These are phyloP conservation scores for Lasiurus cinereus DNA, from an alignment of 2,113 vertebrate genomes.

Conservation along the genomic window DNA sequence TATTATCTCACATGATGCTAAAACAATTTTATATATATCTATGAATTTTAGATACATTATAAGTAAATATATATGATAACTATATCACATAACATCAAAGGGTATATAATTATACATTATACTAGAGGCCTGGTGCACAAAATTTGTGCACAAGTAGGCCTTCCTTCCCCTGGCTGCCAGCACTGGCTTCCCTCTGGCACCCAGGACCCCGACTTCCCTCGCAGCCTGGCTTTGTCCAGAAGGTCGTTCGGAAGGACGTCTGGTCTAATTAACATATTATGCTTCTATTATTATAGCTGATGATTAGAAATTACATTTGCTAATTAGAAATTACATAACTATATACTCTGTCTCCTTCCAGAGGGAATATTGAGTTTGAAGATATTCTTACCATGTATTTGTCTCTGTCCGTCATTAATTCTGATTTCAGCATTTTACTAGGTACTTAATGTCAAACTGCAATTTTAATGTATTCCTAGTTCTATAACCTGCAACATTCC, in stretches of 20 bases:
- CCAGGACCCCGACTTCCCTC: too few relatives aligned
- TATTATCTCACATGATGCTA: not conserved
- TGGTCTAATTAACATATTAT: too few relatives aligned
- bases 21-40: not conserved
- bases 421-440: constrained; percentile 11
- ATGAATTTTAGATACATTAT: too few relatives aligned
- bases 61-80: not conserved
- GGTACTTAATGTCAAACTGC: not conserved
- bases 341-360: not conserved
- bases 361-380: not conserved
- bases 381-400: not conserved
- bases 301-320: not conserved
- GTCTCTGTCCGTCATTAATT: not conserved
- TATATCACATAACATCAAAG: not conserved
- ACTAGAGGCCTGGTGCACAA: too few relatives aligned
- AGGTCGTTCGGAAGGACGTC: too few relatives aligned
- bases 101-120: not conserved
- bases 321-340: not conserved
- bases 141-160: too few relatives aligned
- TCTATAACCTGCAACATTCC: not conserved
- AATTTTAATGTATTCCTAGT: not conserved
- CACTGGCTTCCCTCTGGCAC: too few relatives aligned
- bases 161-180: too few relatives aligned
- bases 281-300: too few relatives aligned
- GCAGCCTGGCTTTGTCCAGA: too few relatives aligned